These are phyloP conservation scores for Circaetus gallicus DNA, from an alignment of 2,113 vertebrate genomes.

Conservation along the genomic window DNA sequence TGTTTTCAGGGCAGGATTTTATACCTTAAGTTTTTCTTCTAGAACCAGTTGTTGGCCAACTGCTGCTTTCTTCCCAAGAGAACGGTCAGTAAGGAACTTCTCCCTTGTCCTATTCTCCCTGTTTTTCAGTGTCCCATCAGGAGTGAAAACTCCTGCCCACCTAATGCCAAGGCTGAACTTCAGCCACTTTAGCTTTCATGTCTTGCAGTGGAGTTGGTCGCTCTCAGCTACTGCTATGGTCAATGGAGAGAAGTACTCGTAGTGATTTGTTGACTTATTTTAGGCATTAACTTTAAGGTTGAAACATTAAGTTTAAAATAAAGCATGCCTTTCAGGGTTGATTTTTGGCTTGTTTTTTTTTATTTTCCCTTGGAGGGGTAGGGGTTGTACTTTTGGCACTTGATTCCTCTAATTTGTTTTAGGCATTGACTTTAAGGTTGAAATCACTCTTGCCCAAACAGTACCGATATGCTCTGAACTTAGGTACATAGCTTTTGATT, in stretches of 20 bases:
- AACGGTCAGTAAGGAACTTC: background rate
- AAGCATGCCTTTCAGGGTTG: background rate
- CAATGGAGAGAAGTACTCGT: background rate
- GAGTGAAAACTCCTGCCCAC: background rate
- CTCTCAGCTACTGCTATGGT: background rate
- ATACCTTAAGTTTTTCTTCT: background rate
- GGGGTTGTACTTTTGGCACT: background rate
- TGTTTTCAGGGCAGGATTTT: background rate
- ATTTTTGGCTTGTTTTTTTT: fast-evolving
- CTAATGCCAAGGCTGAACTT: background rate
- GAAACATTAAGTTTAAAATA: background rate
- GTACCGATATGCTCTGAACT: background rate
- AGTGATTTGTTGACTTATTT: background rate
- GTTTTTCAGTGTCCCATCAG: background rate
- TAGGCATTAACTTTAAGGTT: background rate
- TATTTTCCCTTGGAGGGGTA: background rate
- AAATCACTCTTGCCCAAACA: background rate
- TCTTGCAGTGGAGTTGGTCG: background rate
- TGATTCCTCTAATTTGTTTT: background rate
- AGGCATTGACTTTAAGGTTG: background rate
- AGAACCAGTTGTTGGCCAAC: background rate
- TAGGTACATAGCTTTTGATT: background rate
- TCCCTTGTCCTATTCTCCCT: background rate
- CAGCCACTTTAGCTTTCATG: background rate
- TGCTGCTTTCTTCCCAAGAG: background rate